Evolutionary conservation across 2,797 vertebrate genomes (phyloP).

Genomic region (Vireo griseus): DNA sequence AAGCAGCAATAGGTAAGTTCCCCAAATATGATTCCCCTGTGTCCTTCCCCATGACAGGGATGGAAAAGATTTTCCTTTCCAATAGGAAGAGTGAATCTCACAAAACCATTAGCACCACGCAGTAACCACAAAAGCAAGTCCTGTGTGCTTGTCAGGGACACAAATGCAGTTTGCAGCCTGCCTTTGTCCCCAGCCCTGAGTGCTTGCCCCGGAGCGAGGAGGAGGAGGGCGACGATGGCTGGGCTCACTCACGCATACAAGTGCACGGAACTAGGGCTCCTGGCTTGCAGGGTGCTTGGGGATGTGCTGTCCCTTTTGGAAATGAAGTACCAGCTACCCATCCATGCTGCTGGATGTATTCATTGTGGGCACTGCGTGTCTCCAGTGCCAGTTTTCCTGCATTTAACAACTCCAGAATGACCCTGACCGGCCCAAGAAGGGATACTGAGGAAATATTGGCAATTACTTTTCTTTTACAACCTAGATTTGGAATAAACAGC

Average conservation of each 20-base stretch:
- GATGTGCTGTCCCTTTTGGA: neutral
- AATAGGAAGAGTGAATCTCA: neutral
- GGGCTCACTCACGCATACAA: neutral
- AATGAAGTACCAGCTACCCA: neutral
- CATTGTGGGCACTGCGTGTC: neutral
- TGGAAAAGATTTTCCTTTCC: neutral
- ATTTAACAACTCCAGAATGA: neutral
- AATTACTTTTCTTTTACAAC: constrained; percentile 9
- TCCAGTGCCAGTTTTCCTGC: neutral
- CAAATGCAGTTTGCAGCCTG: neutral
- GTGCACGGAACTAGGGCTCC: neutral
- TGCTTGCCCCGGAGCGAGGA: fast-evolving
- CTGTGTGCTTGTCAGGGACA: neutral
- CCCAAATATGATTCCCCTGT: neutral
- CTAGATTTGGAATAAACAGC: neutral
- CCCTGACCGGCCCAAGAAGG: neutral
- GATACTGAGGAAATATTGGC: fast-evolving
- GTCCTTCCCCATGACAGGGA: neutral
- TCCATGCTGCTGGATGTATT: neutral
- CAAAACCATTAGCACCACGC: neutral
- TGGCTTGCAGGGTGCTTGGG: neutral
- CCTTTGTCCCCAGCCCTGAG: neutral
- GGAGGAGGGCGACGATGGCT: neutral
- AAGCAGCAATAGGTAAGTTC: neutral
- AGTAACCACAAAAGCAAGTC: neutral